Evolutionary conservation across 2,888 invertebrate species (phyloP).

Genomic region (Tenthredo scrophulariae): DNA sequence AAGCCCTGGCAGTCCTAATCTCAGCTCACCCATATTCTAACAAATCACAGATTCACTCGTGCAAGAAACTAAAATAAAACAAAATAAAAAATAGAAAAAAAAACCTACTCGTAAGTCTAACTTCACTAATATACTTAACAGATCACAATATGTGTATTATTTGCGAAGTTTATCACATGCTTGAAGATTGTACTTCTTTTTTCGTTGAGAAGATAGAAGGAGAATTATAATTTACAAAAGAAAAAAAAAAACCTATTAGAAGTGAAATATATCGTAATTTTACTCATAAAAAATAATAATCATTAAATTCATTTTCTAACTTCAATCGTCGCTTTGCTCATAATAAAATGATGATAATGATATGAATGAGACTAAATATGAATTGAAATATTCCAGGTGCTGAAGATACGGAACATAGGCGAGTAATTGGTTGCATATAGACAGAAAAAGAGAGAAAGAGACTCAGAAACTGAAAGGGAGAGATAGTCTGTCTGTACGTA

Average conservation of each 20-base stretch:
- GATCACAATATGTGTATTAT: conserved; percentile 1
- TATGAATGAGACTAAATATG: not conserved
- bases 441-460: conserved; percentile 21
- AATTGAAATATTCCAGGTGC: conserved; percentile 67
- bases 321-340: conserved; percentile 27
- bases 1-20: conserved; percentile 75
- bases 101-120: conserved; percentile 70
- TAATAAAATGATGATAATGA: not conserved
- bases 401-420: conserved; percentile 69
- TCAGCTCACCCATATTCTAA: conserved; percentile 76
- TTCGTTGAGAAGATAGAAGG: not conserved
- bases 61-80: conserved; percentile 40
- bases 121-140: conserved; percentile 68
- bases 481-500: conserved; percentile 12
- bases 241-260: not conserved
- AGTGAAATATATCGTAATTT: not conserved
- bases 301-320: conserved; percentile 13
- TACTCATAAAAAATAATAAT: not conserved
- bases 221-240: not conserved
- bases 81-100: conserved; percentile 3
- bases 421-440: conserved; percentile 74
- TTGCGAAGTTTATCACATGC: not conserved
- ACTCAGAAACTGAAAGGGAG: conserved; percentile 1
- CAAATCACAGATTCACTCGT: conserved; percentile 66
- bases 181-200: not conserved